These are phyloP conservation scores for Augiades crinisus DNA, from an alignment of 2,888 invertebrate genomes.

Conservation along the genomic window DNA sequence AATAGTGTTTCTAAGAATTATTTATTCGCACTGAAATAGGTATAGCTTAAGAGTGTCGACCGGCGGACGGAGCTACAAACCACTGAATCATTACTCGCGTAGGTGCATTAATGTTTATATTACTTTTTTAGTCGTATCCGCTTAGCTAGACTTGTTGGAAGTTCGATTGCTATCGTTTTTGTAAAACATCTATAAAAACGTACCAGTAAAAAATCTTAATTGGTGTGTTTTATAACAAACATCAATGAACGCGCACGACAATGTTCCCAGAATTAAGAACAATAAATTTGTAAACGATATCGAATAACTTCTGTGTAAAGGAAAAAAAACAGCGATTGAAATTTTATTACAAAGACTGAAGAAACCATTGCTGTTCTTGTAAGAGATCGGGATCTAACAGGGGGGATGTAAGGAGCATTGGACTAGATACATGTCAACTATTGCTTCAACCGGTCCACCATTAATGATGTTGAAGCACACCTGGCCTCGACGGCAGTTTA, in stretches of 20 bases:
- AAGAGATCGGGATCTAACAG: not conserved
- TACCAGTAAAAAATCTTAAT: slow-evolving; percentile 15
- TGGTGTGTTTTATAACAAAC: slow-evolving; percentile 46
- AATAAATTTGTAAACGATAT: slow-evolving; percentile 77
- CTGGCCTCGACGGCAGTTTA: slow-evolving; percentile 65
- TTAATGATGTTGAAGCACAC: slow-evolving; percentile 41
- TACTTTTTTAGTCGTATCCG: not conserved
- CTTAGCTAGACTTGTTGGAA: not conserved
- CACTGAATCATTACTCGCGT: not conserved
- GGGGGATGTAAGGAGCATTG: not conserved
- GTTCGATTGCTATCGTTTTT: slow-evolving; percentile 1
- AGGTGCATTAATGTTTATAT: not conserved
- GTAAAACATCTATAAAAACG: slow-evolving; percentile 12
- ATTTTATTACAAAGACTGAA: not conserved
- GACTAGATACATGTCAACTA: not conserved
- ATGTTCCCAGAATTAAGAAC: slow-evolving; percentile 64
- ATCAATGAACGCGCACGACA: slow-evolving; percentile 61
- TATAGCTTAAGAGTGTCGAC: too few species aligned
- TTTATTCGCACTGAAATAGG: too few species aligned
- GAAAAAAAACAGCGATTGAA: slow-evolving; percentile 37
- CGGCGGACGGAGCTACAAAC: too few species aligned
- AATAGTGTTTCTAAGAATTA: too few species aligned
- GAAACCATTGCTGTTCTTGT: slow-evolving; percentile 8
- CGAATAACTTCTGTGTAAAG: slow-evolving; percentile 73
- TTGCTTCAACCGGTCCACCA: not conserved